Percentiles rank a stretch among this genome's conserved stretches.
These are phyloP conservation scores for Acronicta aceris DNA, from an alignment of 2,888 invertebrate genomes.

Conservation along the genomic window DNA sequence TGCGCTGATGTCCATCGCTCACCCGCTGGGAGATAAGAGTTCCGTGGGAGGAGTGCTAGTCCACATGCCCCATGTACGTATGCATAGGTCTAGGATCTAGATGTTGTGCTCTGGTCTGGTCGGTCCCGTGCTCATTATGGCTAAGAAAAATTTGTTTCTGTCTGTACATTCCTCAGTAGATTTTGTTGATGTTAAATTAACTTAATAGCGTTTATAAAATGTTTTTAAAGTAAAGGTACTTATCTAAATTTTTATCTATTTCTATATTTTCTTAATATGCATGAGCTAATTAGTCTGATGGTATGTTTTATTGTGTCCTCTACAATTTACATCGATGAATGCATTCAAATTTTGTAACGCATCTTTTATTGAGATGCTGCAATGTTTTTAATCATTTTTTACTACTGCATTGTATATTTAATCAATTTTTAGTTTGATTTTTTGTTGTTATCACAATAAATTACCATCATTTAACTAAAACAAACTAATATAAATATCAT, in stretches of 20 bases:
- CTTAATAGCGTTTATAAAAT: not conserved
- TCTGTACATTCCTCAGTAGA: not conserved
- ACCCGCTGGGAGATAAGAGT: conserved; percentile 71
- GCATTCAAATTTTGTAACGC: too few species aligned
- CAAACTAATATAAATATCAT: not conserved
- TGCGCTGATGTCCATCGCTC: conserved; percentile 75
- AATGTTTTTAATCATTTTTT: too few species aligned
- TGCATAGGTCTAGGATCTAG: conserved; percentile 6
- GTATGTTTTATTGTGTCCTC: conserved; percentile 11
- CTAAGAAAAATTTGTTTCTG: not conserved
- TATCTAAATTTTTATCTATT: not conserved
- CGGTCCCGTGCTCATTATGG: conserved; percentile 21
- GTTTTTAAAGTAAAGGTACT: not conserved
- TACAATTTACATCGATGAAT: not conserved
- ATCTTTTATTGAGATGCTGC: too few species aligned
- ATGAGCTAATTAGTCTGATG: conserved; percentile 16
- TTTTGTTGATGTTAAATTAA: not conserved
- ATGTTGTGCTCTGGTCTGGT: conserved; percentile 14
- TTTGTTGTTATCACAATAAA: conserved; percentile 29
- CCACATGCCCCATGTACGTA: conserved; percentile 97
- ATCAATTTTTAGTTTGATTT: not conserved
- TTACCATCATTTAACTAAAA: conserved; percentile 18
- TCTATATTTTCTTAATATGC: conserved; percentile 4
- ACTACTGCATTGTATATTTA: too few species aligned
- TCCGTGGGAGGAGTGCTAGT: conserved; percentile 96